Percentiles rank a stretch among this genome's conserved stretches.
phyloP scores from a whole-genome alignment of 2,113 vertebrate genomes.

The Neogobius melanostomus region DNA sequence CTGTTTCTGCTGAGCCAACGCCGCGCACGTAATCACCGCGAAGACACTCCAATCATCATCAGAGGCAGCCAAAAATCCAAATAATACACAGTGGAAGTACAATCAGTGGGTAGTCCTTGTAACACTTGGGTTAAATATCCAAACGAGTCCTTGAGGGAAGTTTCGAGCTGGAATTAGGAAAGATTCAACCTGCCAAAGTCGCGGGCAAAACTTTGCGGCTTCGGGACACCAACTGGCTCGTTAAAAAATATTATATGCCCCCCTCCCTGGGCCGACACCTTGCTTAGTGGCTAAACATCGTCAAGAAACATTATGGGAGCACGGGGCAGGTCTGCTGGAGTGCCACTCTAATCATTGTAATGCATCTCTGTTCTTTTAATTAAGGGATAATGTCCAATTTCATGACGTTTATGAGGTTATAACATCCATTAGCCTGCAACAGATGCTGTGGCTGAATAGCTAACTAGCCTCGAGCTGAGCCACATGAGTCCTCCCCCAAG shows the following conservation, averaged over 20 bases:
- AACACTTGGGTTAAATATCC: conserved; percentile 33
- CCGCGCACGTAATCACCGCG: conserved; percentile 62
- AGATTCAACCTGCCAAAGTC: conserved; percentile 19
- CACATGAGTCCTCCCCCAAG: conserved; percentile 66
- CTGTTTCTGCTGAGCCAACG: conserved; percentile 68
- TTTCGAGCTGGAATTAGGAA: conserved; percentile 27
- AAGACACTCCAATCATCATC: conserved; percentile 66
- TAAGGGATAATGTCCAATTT: conserved; percentile 86
- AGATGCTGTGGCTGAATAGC: conserved; percentile 79
- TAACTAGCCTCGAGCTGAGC: conserved; percentile 74
- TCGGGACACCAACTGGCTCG: conserved; percentile 37
- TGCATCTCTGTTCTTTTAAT: conserved; percentile 86
- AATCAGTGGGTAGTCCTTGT: conserved; percentile 15
- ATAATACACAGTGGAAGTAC: conserved; percentile 16
- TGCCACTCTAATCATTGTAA: conserved; percentile 79
- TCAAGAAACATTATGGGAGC: conserved; percentile 62
- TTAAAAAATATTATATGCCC: conserved; percentile 57
- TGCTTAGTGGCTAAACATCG: conserved; percentile 45
- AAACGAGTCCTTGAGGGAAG: conserved; percentile 27
- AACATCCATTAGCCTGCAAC: conserved; percentile 84
- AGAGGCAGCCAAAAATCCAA: conserved; percentile 57
- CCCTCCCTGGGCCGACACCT: conserved; percentile 38
- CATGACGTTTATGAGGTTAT: conserved; percentile 84
- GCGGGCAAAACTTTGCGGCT: conserved; percentile 44
- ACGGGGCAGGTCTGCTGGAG: conserved; percentile 56